Evolutionary conservation across 2,888 invertebrate species (phyloP), one percentile per base, ranked within the genome.

Genomic region (Trisateles emortualis): DNA sequence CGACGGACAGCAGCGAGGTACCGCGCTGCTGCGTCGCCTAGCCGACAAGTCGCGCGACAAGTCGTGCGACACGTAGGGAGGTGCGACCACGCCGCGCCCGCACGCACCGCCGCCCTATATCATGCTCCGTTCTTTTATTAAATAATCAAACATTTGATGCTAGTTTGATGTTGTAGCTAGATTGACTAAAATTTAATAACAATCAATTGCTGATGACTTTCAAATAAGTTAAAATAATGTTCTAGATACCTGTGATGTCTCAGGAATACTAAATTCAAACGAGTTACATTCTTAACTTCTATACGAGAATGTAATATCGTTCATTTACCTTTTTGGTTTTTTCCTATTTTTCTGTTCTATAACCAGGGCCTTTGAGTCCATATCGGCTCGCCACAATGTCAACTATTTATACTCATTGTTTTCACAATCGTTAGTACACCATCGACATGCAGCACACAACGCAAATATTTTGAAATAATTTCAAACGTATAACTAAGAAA

Each of bases 1-100:
- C 91, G 47, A 89, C 90, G 48, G 90, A 89, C 83, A 92, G 90
- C 88, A 91, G 91, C 87, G 92, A 92, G 92, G 92, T 92, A 92
- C 81, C 81, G 73, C 86, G 87, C 82, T 90, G 90, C 87, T 48
- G 60, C 64, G 68, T 90, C 83, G 85, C 78, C 74, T 91, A 86
- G 82, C 26, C 52, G 19, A 45, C 40, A 6, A 5, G 41, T 52
- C 45, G 41, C 9, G 33, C 45, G 35, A 46, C 52, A 11, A 17
- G 30, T 26, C 42, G 35, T 24, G 22, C 38, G 30, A 30, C 48
- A 44, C 30, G 73, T 68, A 68, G 73, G 74, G 74, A 74, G 74
- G 74, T 74, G 74, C 74, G 74, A 64, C 38, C 46, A 42, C 35
- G 41, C 51, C 57, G 59, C 51, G 54, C 54, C 32, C 57, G 51